Base-by-base conservation (phyloP, 2,797 vertebrate genomes). In the Bufotes viridis region DNA sequence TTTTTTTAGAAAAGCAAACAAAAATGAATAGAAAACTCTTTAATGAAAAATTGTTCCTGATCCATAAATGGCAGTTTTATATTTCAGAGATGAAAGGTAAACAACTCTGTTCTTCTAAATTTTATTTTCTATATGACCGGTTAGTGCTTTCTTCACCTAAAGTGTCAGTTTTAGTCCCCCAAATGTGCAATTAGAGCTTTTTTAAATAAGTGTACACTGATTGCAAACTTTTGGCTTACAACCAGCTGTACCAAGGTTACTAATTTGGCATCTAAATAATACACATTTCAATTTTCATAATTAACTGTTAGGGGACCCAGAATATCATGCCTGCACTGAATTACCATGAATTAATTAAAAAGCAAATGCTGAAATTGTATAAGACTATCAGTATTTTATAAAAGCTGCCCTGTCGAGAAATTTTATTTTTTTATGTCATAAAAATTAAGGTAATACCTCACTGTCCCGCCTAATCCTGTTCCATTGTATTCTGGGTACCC, bases 271-370 rank as follows among this genome's bases (percentile, higher is more conserved):
- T 80, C 65, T 87, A 65, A 58, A 63, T 84, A 70, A 88, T 34
- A 84, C 34, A 78, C 61, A 80, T 80, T 88, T 74, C 34, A 80
- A 72, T 88, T 81, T 88, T 26, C 82, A 80, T 88, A 88, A 88
- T 88, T 84, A 88, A 74, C 75, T 80, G 82, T 70, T 80, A 85
- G 53, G 82, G 87, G 82, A 88, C 24, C 67, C 11, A 1, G 79
- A 67, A 87, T 78, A 60, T 81, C 70, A 60, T 69, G 82, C 29
- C 29, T 85, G 57, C 6, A 83, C 63, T 76, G 13, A 70, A 60
- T 60, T 13, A 63, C 61, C 22, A 87, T 82, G 22, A 74, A 87
- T 60, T 26, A 14, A 14, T 29, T 29, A 29, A 29, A 29, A 29
- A 29, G 29, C 75, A 74, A 76, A 65, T 65, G 12, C 9, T 76